A percentile compares a stretch with the other conserved stretches of the same genome.
Evolutionary conservation across 2,797 vertebrate species (phyloP).

Genomic region (Scleropages formosus): DNA sequence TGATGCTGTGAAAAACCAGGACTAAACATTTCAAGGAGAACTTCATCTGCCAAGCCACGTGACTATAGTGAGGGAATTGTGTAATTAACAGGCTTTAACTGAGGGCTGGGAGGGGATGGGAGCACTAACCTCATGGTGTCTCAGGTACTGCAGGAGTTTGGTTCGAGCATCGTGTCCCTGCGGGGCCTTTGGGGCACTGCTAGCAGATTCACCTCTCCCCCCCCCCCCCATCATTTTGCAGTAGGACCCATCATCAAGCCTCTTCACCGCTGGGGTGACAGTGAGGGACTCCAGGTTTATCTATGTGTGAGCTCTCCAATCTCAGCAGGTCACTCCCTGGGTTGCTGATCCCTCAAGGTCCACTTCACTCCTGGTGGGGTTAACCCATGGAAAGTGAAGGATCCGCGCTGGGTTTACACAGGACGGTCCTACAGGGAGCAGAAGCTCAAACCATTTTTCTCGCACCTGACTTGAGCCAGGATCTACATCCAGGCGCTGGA

Average conservation of each 20-base stretch:
- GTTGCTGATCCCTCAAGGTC: not conserved
- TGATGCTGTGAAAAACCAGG: too few species aligned
- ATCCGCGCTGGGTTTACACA: not conserved
- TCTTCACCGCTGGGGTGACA: not conserved
- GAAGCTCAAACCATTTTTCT: not conserved
- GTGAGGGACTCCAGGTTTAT: not conserved
- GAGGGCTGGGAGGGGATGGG: too few species aligned
- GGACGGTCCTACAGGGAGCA: not conserved
- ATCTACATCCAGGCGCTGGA: not conserved
- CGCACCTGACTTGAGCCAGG: not conserved
- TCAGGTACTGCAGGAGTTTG: too few species aligned
- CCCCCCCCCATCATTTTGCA: not conserved
- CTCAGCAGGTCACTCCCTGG: constrained; percentile 7
- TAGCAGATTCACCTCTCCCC: too few species aligned
- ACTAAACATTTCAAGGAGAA: too few species aligned
- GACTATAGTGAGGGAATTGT: too few species aligned
- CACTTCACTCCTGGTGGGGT: not conserved
- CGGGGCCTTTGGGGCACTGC: too few species aligned
- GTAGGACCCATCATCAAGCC: not conserved
- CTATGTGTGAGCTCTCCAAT: not conserved
- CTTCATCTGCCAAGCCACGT: too few species aligned
- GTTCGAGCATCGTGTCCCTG: too few species aligned
- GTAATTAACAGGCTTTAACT: too few species aligned
- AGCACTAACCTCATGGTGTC: too few species aligned
- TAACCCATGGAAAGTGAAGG: not conserved